phyloP scores from a whole-genome alignment of 2,797 vertebrate genomes.

The Diceros bicornis region DNA sequence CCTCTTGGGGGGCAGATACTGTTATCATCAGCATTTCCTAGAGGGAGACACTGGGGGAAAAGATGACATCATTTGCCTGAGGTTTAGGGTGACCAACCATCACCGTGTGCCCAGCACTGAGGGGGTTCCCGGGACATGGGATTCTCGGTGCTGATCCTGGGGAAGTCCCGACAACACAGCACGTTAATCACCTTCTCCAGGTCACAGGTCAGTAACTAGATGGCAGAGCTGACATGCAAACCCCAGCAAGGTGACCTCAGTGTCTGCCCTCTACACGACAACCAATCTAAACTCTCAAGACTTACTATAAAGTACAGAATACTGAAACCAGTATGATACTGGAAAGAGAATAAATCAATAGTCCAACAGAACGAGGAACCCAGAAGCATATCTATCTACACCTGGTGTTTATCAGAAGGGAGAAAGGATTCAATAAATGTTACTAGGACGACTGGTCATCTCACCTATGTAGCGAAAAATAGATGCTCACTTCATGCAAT shows the following conservation, averaged over 20 bases:
- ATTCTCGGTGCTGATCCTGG: not conserved
- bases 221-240: not conserved
- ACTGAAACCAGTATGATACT: not conserved
- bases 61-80: not conserved
- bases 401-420: not conserved
- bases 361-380: not conserved
- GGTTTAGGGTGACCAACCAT: not conserved
- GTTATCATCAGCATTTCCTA: not conserved
- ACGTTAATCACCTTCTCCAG: not conserved
- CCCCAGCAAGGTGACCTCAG: not conserved
- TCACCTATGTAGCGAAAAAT: no score
- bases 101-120: not conserved
- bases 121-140: not conserved
- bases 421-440: no score
- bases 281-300: not conserved
- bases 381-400: not conserved
- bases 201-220: not conserved
- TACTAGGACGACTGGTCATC: no score
- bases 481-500: no score
- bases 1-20: no score
- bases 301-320: not conserved
- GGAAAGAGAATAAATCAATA: not conserved
- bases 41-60: not conserved
- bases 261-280: not conserved
- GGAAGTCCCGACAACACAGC: not conserved